Conservation (phyloP, 2,113 vertebrate genomes). For the Cryptomyrus ogoouensis region DNA sequence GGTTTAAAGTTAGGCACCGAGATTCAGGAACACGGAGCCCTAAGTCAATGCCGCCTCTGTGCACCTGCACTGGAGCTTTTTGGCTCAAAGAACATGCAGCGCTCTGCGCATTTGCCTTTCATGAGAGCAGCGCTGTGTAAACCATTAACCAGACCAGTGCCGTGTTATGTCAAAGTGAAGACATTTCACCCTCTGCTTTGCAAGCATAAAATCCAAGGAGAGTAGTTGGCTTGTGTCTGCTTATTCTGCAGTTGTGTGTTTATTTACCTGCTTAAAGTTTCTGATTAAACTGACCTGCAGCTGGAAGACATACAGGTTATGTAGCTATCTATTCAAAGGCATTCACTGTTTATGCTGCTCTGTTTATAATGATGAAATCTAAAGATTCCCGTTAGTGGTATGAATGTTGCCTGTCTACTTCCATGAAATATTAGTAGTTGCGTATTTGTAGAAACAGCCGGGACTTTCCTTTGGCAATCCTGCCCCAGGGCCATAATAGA, state of each 20-base stretch:
- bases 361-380: background rate
- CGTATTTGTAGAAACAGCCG: background rate
- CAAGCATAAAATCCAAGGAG: background rate
- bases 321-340: background rate
- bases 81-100: background rate
- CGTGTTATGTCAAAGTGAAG: background rate
- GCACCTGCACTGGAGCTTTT: background rate
- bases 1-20: background rate
- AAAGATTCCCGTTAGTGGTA: background rate
- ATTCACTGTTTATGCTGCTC: background rate
- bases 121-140: background rate
- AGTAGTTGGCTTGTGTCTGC: background rate
- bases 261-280: background rate
- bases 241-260: background rate
- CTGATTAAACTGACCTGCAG: background rate
- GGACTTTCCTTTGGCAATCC: background rate
- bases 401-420: background rate
- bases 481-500: background rate
- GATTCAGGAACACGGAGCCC: background rate
- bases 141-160: conserved; percentile 5
- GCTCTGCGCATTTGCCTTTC: background rate
- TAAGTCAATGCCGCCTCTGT: background rate
- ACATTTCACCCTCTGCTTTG: background rate
- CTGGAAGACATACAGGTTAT: background rate
- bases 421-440: background rate